Percentiles rank a stretch among this genome's conserved stretches.
These are phyloP conservation scores for Carassius gibelio DNA, from an alignment of 2,113 vertebrate genomes.

Conservation along the genomic window DNA sequence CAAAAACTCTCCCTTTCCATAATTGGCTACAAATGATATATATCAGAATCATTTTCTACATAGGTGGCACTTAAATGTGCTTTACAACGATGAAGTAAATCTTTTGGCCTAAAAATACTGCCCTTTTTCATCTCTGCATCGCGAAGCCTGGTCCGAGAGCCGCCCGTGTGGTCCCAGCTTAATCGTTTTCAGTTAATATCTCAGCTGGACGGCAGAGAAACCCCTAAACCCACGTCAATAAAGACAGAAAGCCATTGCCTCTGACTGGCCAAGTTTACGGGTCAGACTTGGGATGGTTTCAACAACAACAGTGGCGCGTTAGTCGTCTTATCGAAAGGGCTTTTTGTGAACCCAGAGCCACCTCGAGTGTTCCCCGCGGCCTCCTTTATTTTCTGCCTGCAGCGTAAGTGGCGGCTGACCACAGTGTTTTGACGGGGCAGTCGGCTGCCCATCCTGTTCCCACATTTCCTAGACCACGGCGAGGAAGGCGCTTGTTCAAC, in stretches of 20 bases:
- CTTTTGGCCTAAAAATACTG: conserved; percentile 73
- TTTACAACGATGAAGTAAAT: conserved; percentile 71
- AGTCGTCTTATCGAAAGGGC: background rate
- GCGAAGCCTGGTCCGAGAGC: conserved; percentile 67
- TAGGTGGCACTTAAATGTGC: conserved; percentile 72
- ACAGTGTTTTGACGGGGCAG: conserved; percentile 76
- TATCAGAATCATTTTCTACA: conserved; percentile 66
- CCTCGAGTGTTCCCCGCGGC: conserved; percentile 62
- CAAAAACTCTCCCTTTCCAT: conserved; percentile 35
- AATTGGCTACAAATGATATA: conserved; percentile 48
- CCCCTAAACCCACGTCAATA: conserved; percentile 47
- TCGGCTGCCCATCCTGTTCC: conserved; percentile 74
- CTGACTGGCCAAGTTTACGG: conserved; percentile 23
- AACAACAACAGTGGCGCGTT: conserved; percentile 33
- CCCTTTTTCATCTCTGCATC: conserved; percentile 56
- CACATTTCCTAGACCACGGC: conserved; percentile 70
- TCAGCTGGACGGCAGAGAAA: conserved; percentile 70
- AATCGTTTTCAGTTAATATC: conserved; percentile 68
- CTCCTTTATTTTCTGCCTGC: conserved; percentile 64
- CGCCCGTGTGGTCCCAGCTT: conserved; percentile 79
- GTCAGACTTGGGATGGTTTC: conserved; percentile 21
- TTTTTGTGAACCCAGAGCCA: conserved; percentile 51
- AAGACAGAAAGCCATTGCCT: conserved; percentile 44
- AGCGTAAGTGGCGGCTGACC: conserved; percentile 77
- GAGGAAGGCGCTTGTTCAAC: conserved; percentile 78